phyloP scores from a whole-genome alignment of 2,113 vertebrate species.

The Thermophis baileyi region DNA sequence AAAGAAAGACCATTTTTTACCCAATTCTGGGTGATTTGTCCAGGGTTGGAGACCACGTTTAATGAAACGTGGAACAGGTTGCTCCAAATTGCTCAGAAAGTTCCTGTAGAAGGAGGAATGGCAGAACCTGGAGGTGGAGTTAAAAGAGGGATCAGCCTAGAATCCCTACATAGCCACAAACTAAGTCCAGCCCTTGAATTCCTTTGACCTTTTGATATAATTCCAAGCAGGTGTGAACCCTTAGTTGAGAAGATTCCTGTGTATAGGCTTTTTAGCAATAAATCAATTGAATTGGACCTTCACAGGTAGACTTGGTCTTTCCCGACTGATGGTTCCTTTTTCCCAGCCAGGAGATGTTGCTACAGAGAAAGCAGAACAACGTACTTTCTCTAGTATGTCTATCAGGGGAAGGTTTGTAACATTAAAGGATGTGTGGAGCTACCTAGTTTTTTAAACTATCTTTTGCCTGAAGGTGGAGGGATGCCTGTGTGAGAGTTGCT shows the following conservation, averaged over 20 bases:
- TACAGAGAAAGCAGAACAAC: neutral
- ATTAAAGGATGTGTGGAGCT: neutral
- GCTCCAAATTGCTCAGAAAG: neutral
- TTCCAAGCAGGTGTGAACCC: neutral
- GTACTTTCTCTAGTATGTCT: neutral
- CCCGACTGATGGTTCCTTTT: neutral
- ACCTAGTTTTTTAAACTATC: neutral
- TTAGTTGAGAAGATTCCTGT: neutral
- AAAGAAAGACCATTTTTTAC: no score
- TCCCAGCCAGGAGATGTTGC: neutral
- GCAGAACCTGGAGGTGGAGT: neutral
- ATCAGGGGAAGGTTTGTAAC: neutral
- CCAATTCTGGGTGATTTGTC: no score
- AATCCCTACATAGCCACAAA: neutral
- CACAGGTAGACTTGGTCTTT: neutral
- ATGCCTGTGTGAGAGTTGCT: neutral
- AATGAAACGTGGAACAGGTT: neutral
- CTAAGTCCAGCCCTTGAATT: neutral
- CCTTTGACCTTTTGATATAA: neutral
- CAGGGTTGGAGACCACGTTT: no score
- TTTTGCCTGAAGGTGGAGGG: neutral
- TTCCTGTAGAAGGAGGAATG: neutral
- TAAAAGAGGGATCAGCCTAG: neutral
- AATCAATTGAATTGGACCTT: neutral
- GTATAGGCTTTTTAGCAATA: neutral